phyloP scores from a whole-genome alignment of 2,113 vertebrate species.

The Malurus melanocephalus region DNA sequence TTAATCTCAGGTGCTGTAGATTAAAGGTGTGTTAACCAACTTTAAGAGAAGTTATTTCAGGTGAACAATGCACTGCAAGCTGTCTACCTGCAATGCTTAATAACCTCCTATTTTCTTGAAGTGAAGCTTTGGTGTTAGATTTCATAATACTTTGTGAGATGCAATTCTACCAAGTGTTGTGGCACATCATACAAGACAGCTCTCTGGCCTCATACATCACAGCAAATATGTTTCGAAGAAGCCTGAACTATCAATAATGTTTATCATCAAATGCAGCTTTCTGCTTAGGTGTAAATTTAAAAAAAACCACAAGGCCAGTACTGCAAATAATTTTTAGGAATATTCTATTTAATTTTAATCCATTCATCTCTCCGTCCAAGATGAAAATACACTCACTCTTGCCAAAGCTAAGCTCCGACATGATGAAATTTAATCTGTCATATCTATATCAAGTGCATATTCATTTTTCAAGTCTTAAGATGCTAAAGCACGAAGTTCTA shows the following conservation, averaged over 20 bases:
- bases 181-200: neutral
- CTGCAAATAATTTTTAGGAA: neutral
- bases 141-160: neutral
- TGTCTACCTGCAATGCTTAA: neutral
- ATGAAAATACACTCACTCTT: neutral
- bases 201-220: neutral
- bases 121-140: neutral
- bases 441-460: neutral
- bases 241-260: neutral
- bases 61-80: neutral
- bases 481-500: neutral
- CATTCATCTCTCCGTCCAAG: neutral
- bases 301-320: neutral
- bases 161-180: neutral
- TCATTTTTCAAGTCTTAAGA: neutral
- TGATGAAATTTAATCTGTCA: neutral
- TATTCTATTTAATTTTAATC: neutral
- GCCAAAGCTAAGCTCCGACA: neutral
- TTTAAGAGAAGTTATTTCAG: neutral
- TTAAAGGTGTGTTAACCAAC: neutral
- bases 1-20: neutral
- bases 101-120: neutral
- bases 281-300: neutral
- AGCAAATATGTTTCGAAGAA: neutral
- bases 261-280: neutral